Percentiles rank a stretch among this genome's conserved stretches.
Evolutionary conservation across 2,113 vertebrate genomes (phyloP).

Genomic region (Nestor notabilis): DNA sequence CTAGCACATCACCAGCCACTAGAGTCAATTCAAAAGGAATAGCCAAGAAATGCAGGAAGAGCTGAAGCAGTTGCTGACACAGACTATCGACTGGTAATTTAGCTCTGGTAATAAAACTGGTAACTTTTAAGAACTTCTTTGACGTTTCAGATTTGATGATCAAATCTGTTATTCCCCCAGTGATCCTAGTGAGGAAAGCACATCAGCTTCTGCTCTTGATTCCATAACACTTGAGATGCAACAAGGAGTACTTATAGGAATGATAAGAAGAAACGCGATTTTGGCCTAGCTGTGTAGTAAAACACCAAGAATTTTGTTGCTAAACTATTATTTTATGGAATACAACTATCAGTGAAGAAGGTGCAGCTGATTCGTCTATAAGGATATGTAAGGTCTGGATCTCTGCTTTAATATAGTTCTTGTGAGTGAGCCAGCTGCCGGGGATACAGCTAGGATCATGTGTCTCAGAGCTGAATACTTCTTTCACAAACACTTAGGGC

Average conservation of each 20-base stretch:
- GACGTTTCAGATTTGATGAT: not conserved
- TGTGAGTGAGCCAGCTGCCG: not conserved
- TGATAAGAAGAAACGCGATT: not conserved
- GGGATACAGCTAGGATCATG: not conserved
- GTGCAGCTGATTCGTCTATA: not conserved
- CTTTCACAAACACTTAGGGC: not conserved
- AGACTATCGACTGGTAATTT: not conserved
- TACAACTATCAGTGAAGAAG: not conserved
- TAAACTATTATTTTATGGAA: not conserved
- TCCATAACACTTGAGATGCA: not conserved
- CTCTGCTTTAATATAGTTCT: not conserved
- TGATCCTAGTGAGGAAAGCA: not conserved
- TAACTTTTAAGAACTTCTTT: not conserved
- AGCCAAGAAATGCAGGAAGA: not conserved
- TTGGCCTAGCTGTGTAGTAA: not conserved
- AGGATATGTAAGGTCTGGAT: not conserved
- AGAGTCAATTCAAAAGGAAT: not conserved
- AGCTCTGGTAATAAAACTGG: not conserved
- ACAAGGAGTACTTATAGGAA: rapidly evolving
- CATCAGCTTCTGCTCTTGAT: not conserved
- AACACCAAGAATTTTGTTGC: not conserved
- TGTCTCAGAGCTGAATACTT: not conserved
- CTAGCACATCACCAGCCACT: not conserved
- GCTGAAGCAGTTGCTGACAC: not conserved
- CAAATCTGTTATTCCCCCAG: not conserved